These are phyloP conservation scores for Ophioninae sp. DNA, from an alignment of 2,888 invertebrate species.

Conservation along the genomic window DNA sequence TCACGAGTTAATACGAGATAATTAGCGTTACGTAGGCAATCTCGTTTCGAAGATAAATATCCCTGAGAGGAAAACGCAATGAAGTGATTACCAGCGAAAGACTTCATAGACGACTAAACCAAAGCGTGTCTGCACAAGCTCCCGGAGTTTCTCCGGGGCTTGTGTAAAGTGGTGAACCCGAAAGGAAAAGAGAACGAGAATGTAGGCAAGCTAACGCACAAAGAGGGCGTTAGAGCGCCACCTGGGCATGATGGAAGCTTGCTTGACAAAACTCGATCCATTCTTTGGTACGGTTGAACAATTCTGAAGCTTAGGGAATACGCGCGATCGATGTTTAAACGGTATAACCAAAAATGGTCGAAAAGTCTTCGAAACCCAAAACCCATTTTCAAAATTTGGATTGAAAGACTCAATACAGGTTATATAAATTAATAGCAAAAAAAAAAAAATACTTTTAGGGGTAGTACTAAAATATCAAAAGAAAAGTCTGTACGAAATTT, in stretches of 20 bases:
- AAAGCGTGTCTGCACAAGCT: conserved; percentile 9
- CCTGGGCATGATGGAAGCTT: conserved; percentile 19
- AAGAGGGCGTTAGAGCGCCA: conserved; percentile 3
- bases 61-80: not conserved
- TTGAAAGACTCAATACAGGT: too few species aligned
- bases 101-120: conserved; percentile 31
- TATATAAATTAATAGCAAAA: too few species aligned
- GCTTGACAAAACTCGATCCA: conserved; percentile 30
- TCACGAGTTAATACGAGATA: too few species aligned
- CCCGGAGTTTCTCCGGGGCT: conserved; percentile 35
- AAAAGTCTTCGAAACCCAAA: conserved; percentile 11
- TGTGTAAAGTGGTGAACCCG: conserved; percentile 36
- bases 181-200: conserved; percentile 23
- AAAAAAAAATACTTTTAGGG: too few species aligned
- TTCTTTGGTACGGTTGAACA: conserved; percentile 55
- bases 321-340: conserved; percentile 24
- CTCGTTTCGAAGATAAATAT: conserved; percentile 10
- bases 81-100: conserved; percentile 12
- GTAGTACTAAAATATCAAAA: too few species aligned
- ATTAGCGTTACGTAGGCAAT: not conserved
- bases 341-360: not conserved
- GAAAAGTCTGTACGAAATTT: too few species aligned
- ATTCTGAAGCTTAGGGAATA: conserved; percentile 26
- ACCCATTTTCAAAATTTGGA: not conserved
- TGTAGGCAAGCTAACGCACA: conserved; percentile 17